phyloP scores from a whole-genome alignment of 2,888 invertebrate genomes.

The Diogma glabrata region DNA sequence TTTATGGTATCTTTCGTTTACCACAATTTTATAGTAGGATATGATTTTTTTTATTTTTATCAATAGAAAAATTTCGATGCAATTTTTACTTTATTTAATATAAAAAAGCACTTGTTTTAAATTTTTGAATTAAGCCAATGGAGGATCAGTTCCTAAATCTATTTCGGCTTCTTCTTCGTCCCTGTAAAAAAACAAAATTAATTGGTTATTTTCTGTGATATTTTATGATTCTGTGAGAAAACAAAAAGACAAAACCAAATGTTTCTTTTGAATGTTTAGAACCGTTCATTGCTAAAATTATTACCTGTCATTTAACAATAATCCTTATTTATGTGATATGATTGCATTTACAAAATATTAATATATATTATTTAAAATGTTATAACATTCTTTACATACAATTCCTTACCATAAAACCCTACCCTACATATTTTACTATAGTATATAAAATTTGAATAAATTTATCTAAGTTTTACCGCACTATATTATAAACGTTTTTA shows the following conservation, averaged over 20 bases:
- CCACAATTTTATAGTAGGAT: background rate
- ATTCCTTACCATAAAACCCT: too few relatives aligned
- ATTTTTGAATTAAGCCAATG: slow-evolving; percentile 28
- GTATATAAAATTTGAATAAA: background rate
- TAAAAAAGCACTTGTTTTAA: slow-evolving; percentile 4
- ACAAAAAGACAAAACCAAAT: too few relatives aligned
- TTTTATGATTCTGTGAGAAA: too few relatives aligned
- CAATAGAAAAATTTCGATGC: background rate
- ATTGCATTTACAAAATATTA: slow-evolving; percentile 9
- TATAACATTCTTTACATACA: too few relatives aligned
- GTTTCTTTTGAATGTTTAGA: too few relatives aligned
- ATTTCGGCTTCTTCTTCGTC: slow-evolving; percentile 23
- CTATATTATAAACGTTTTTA: slow-evolving; percentile 14
- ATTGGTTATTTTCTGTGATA: too few relatives aligned
- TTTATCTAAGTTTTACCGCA: slow-evolving; percentile 13
- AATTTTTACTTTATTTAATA: background rate
- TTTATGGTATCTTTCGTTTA: background rate
- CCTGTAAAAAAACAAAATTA: slow-evolving; percentile 22
- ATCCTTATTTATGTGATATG: background rate
- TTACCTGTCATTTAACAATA: background rate
- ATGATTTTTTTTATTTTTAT: background rate
- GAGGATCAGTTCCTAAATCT: slow-evolving; percentile 34
- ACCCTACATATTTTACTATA: slow-evolving; percentile 7
- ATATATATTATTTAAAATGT: slow-evolving; percentile 4
- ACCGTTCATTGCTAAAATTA: slow-evolving; percentile 7